phyloP scores from a whole-genome alignment of 2,797 vertebrate species.

The Triplophysa yarkandensis region DNA sequence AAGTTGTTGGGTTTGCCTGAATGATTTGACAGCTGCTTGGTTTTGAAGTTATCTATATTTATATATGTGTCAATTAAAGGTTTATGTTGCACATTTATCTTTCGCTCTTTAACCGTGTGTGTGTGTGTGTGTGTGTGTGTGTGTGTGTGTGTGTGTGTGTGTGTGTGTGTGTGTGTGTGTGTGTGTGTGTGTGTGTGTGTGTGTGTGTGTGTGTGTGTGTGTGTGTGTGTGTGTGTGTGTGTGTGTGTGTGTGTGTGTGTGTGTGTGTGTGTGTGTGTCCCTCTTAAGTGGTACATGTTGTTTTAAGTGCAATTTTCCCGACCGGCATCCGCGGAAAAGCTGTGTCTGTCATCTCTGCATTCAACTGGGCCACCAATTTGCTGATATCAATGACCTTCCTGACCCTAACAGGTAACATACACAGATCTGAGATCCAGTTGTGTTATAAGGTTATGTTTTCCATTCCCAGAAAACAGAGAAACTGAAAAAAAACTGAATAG shows the following conservation, averaged over 20 bases:
- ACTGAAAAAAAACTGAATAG: too few species aligned
- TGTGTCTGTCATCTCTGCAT: constrained; percentile 88
- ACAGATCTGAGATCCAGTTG: constrained; percentile 6
- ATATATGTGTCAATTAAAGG: not conserved
- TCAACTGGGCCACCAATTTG: constrained; percentile 95
- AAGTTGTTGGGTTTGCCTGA: not conserved
- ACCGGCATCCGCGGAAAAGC: constrained; percentile 90
- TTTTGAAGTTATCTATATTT: not conserved
- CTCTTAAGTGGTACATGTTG: constrained; percentile 89
- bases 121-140: not conserved
- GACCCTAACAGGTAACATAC: constrained; percentile 83
- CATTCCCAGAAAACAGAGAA: too few species aligned
- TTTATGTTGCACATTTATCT: not conserved
- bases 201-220: not conserved
- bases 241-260: constrained; percentile 1
- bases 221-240: not conserved
- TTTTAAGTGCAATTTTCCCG: constrained; percentile 94
- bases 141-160: not conserved
- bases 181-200: not conserved
- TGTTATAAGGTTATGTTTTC: not conserved
- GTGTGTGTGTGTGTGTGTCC: not conserved
- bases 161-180: not conserved
- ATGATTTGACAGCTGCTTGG: not conserved
- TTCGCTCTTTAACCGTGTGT: not conserved
- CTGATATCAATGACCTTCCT: constrained; percentile 95